A percentile compares a stretch with the other conserved stretches of the same genome.
Evolutionary conservation across 2,113 vertebrate genomes (phyloP).

Genomic region (Percopsis transmontana): DNA sequence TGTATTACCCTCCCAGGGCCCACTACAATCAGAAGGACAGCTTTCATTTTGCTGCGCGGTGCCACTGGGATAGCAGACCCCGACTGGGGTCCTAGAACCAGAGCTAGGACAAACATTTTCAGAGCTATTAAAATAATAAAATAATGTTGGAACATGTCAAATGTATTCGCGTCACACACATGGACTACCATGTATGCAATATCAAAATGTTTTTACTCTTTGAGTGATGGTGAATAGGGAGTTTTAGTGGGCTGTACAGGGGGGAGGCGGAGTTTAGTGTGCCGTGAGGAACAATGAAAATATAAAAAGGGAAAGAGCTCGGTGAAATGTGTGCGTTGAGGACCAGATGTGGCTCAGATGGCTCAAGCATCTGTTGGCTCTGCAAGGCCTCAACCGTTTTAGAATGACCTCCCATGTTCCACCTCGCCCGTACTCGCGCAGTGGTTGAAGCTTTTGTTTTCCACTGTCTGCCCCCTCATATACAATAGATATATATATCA

Average conservation of each 20-base stretch:
- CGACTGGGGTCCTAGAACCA: slow-evolving; percentile 12
- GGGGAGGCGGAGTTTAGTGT: slow-evolving; percentile 62
- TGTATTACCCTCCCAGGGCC: slow-evolving; percentile 52
- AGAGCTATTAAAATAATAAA: slow-evolving; percentile 6
- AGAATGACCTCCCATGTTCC: slow-evolving; percentile 51
- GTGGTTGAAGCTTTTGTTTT: slow-evolving; percentile 48
- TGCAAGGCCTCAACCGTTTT: slow-evolving; percentile 50
- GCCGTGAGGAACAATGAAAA: slow-evolving; percentile 71
- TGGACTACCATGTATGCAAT: background rate
- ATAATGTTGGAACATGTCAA: slow-evolving; percentile 7
- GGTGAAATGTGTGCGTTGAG: slow-evolving; percentile 67
- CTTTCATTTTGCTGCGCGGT: slow-evolving; percentile 39
- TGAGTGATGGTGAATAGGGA: slow-evolving; percentile 44
- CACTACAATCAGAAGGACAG: slow-evolving; percentile 49
- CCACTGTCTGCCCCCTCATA: slow-evolving; percentile 17
- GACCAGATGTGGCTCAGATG: slow-evolving; percentile 70
- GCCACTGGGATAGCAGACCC: slow-evolving; percentile 33
- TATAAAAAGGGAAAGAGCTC: slow-evolving; percentile 58
- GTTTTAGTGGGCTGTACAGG: slow-evolving; percentile 58
- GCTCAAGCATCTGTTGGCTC: slow-evolving; percentile 70
- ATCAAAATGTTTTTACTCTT: slow-evolving; percentile 22
- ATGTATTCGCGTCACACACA: slow-evolving; percentile 9
- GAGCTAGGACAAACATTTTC: background rate
- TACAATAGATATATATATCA: background rate
- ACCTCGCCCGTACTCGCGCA: slow-evolving; percentile 22